Percentiles rank a stretch among this genome's conserved stretches.
Evolutionary conservation across 2,888 invertebrate genomes (phyloP).

Genomic region (Pterostichus madidus): DNA sequence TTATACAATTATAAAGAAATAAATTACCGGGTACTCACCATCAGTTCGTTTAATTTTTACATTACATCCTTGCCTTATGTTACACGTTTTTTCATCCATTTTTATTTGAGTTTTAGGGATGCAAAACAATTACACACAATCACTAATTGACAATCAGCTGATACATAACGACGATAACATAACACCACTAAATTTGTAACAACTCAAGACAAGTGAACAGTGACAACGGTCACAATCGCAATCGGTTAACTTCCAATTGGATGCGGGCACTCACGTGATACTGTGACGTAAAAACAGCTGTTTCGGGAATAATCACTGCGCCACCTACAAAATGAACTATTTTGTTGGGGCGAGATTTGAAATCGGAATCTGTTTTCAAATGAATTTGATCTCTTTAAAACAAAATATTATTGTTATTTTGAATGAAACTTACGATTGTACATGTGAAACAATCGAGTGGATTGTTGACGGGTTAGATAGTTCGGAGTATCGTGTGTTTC

Average conservation of each 20-base stretch:
- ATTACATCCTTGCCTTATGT: constrained; percentile 57
- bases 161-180: constrained; percentile 30
- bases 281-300: too few relatives aligned
- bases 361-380: too few relatives aligned
- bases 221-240: constrained; percentile 16
- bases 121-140: constrained; percentile 16
- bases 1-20: constrained; percentile 9
- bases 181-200: constrained; percentile 3
- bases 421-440: too few relatives aligned
- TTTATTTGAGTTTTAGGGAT: neutral
- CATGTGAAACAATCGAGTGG: too few relatives aligned
- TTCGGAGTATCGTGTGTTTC: too few relatives aligned
- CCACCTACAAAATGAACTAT: too few relatives aligned
- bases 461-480: too few relatives aligned
- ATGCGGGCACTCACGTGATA: too few relatives aligned
- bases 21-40: constrained; percentile 81
- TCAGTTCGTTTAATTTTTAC: constrained; percentile 91
- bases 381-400: too few relatives aligned
- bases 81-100: constrained; percentile 63
- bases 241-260: constrained; percentile 36
- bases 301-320: too few relatives aligned
- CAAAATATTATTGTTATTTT: too few relatives aligned
- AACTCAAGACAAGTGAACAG: constrained; percentile 23
- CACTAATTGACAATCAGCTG: constrained; percentile 20
- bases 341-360: too few relatives aligned